Conservation (phyloP, 2,113 vertebrate genomes). For the Stigmatopora argus region DNA sequence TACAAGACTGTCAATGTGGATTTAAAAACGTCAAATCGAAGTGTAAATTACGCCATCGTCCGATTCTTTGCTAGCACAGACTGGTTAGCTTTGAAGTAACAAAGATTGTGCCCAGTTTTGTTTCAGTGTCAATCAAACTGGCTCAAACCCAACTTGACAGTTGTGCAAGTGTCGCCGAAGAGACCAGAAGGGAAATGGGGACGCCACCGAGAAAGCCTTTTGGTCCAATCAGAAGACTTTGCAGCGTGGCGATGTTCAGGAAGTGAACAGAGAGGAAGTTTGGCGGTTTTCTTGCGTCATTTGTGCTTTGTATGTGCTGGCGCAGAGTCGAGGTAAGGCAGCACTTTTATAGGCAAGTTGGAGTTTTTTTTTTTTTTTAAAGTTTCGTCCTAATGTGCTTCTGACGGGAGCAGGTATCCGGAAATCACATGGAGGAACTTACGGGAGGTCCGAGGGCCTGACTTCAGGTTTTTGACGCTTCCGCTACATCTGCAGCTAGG, state of each 20-base stretch:
- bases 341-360: neutral
- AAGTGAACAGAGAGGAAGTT: conserved; percentile 77
- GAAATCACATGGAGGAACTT: conserved; percentile 9
- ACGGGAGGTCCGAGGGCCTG: conserved; percentile 26
- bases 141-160: neutral
- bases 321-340: conserved; percentile 69
- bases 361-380: neutral
- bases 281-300: conserved; percentile 76
- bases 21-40: too few relatives aligned
- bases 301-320: conserved; percentile 43
- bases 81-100: conserved; percentile 39
- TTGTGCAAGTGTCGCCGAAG: neutral
- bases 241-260: conserved; percentile 68
- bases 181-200: conserved; percentile 33
- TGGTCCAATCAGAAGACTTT: conserved; percentile 45
- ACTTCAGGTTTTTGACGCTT: conserved; percentile 43
- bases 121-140: neutral
- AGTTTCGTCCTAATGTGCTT: neutral
- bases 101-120: conserved; percentile 7
- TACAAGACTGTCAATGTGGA: too few relatives aligned
- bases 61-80: neutral
- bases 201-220: conserved; percentile 24
- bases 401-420: neutral
- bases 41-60: too few relatives aligned
- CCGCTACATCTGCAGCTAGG: conserved; percentile 42